phyloP scores from a whole-genome alignment of 2,797 vertebrate genomes.

The Catharus ustulatus region DNA sequence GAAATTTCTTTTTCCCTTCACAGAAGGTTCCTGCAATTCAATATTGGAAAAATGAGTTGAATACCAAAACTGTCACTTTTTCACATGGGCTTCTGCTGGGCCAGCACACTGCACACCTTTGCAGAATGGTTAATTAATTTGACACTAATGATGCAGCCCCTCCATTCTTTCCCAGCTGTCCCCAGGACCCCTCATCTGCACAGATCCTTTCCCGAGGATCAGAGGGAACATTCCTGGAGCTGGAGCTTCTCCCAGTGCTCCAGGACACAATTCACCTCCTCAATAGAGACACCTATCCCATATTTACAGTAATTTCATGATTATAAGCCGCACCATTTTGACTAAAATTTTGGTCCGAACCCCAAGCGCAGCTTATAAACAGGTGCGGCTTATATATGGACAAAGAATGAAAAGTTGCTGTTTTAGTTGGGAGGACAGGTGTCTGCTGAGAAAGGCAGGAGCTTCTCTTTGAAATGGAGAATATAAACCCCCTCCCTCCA shows the following conservation, averaged over 20 bases:
- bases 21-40: not conserved
- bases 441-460: too few relatives aligned
- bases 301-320: not conserved
- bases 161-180: not conserved
- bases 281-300: not conserved
- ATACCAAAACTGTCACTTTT: accelerated
- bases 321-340: too few relatives aligned
- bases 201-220: not conserved
- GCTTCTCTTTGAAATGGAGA: too few relatives aligned
- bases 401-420: too few relatives aligned
- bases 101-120: not conserved
- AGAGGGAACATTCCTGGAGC: not conserved
- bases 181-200: not conserved
- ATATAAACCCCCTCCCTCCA: too few relatives aligned
- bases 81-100: not conserved
- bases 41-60: not conserved
- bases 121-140: not conserved
- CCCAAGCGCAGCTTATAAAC: too few relatives aligned
- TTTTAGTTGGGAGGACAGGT: too few relatives aligned
- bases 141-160: not conserved
- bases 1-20: not conserved
- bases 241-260: not conserved
- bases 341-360: too few relatives aligned
- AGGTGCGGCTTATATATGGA: too few relatives aligned
- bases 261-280: not conserved